These are phyloP conservation scores for Aurelia sp. DNA, from an alignment of 30 jellyfish, hydroid and myxozoan species.

Conservation along the genomic window DNA sequence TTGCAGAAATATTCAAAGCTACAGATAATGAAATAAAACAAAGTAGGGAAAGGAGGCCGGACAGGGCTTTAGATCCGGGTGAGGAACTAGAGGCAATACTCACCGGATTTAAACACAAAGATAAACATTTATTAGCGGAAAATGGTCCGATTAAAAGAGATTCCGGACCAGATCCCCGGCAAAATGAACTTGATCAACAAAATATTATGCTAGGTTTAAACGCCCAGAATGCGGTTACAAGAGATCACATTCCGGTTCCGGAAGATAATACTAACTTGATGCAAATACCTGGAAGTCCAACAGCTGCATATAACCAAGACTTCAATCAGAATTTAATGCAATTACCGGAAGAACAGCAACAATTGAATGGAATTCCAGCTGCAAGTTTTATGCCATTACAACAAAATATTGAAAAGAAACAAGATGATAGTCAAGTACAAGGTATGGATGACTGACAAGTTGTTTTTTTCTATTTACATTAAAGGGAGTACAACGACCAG, in stretches of 20 bases:
- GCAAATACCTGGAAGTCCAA: slow-evolving; percentile 50
- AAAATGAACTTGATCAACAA: slow-evolving; percentile 42
- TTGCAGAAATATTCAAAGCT: slow-evolving; percentile 69
- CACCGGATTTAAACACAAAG: slow-evolving; percentile 56
- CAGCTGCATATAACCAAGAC: slow-evolving; percentile 22
- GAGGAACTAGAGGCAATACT: slow-evolving; percentile 78
- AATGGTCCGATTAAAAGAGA: slow-evolving; percentile 64
- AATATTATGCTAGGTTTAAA: slow-evolving; percentile 12
- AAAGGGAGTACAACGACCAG: too few species aligned
- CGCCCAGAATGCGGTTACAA: slow-evolving; percentile 12
- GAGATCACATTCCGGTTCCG: slow-evolving; percentile 56
- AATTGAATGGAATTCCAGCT: slow-evolving; percentile 29
- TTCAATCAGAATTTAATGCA: slow-evolving; percentile 27
- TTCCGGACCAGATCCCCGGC: slow-evolving; percentile 64
- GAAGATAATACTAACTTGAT: slow-evolving; percentile 23
- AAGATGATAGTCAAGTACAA: not conserved
- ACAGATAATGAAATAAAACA: slow-evolving; percentile 46
- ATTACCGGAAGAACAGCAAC: slow-evolving; percentile 31
- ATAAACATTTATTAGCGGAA: slow-evolving; percentile 54
- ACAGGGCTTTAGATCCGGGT: slow-evolving; percentile 67
- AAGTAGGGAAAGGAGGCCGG: slow-evolving; percentile 65
- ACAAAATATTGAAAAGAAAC: not conserved
- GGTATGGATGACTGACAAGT: not conserved
- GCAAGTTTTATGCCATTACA: slow-evolving; percentile 46
- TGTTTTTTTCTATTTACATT: too few species aligned